phyloP scores from a whole-genome alignment of 2,888 invertebrate genomes.

The Koerneria pararmatus region DNA sequence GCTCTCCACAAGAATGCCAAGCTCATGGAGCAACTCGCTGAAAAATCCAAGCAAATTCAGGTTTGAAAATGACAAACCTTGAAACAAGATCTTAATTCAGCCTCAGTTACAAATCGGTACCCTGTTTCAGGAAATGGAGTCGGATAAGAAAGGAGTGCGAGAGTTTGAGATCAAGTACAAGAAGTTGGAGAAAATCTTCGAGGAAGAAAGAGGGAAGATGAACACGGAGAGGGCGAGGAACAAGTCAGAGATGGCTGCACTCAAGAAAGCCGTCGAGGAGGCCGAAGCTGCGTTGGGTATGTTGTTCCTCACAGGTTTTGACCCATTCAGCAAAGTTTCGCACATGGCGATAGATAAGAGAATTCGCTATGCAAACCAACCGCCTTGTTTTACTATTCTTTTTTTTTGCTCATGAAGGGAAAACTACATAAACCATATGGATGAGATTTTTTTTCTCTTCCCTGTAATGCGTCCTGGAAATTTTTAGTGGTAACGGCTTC shows the following conservation, averaged over 20 bases:
- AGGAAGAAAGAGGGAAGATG: constrained; percentile 41
- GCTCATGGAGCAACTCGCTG: too few species aligned
- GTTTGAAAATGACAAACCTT: too few species aligned
- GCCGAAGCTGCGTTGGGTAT: constrained; percentile 42
- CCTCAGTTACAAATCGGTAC: too few species aligned
- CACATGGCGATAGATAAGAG: background rate
- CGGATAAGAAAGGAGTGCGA: constrained; percentile 49
- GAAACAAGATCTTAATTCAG: too few species aligned
- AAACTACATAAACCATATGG: too few species aligned
- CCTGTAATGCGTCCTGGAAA: too few species aligned
- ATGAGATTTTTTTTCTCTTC: too few species aligned
- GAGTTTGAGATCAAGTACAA: constrained; percentile 58
- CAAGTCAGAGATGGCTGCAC: constrained; percentile 47
- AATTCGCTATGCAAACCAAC: background rate
- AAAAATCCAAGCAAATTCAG: constrained; percentile 20
- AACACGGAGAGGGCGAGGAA: constrained; percentile 48
- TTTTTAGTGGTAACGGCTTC: too few species aligned
- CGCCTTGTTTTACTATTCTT: too few species aligned
- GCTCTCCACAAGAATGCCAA: constrained; percentile 32
- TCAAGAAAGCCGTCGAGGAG: constrained; percentile 55
- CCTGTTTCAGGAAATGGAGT: constrained; percentile 47
- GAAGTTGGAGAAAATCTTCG: constrained; percentile 57
- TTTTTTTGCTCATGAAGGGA: too few species aligned
- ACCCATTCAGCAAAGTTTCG: background rate
- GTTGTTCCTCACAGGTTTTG: constrained; percentile 14